These are phyloP conservation scores for Mycalesis mineus DNA, from an alignment of 2,888 invertebrate genomes.

Conservation along the genomic window DNA sequence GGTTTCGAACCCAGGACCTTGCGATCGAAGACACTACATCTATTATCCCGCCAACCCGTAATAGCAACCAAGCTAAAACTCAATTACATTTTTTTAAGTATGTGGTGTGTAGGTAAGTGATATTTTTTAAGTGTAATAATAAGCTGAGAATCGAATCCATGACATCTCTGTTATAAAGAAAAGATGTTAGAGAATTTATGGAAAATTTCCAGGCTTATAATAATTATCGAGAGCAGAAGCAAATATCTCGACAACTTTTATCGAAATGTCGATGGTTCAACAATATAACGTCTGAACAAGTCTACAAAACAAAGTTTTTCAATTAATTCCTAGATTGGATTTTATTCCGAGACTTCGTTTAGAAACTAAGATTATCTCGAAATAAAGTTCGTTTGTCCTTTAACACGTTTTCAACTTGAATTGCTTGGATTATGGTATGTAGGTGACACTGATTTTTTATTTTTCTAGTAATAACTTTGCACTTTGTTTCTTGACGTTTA, in stretches of 20 bases:
- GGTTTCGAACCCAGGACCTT: too few relatives aligned
- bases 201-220: too few relatives aligned
- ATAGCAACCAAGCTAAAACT: too few relatives aligned
- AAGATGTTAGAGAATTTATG: too few relatives aligned
- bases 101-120: too few relatives aligned
- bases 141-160: too few relatives aligned
- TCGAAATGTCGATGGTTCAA: not conserved
- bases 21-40: too few relatives aligned
- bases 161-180: too few relatives aligned
- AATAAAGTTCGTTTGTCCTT: not conserved
- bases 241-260: not conserved
- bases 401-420: not conserved
- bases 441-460: not conserved
- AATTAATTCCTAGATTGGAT: conserved; percentile 4
- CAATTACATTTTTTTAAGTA: too few relatives aligned
- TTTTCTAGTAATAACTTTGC: not conserved
- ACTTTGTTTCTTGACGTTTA: not conserved
- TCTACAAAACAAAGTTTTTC: conserved; percentile 1
- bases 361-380: conserved; percentile 2
- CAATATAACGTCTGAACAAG: not conserved
- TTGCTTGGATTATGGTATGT: not conserved
- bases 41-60: too few relatives aligned
- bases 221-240: not conserved
- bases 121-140: too few relatives aligned
- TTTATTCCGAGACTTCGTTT: not conserved